phyloP scores from a whole-genome alignment of 2,888 invertebrate species.

The Nematopogon swammerdamellus region DNA sequence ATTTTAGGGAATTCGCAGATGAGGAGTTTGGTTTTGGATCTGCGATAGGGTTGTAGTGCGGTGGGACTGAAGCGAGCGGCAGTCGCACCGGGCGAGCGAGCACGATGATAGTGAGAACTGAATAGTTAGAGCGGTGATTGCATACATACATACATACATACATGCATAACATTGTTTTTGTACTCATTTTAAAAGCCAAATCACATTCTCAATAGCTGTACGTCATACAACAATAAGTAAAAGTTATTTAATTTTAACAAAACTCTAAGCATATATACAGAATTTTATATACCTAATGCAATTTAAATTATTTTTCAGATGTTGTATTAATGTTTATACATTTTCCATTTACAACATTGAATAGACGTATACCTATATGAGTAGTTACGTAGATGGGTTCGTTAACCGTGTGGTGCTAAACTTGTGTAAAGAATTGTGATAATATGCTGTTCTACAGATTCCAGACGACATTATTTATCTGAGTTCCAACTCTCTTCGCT shows the following conservation, averaged over 20 bases:
- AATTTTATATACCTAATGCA: constrained; percentile 44
- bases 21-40: background rate
- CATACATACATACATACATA: too few relatives aligned
- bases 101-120: too few relatives aligned
- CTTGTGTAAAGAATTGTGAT: constrained; percentile 55
- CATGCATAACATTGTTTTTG: constrained; percentile 1
- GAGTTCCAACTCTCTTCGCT: too few relatives aligned
- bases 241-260: constrained; percentile 54
- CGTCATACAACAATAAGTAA: constrained; percentile 44
- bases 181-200: constrained; percentile 29
- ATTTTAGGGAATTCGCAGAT: constrained; percentile 25
- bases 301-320: constrained; percentile 53
- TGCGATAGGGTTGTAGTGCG: background rate
- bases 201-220: constrained; percentile 46
- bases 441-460: constrained; percentile 48
- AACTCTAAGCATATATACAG: constrained; percentile 30
- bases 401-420: constrained; percentile 55
- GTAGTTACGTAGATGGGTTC: constrained; percentile 50
- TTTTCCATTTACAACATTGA: constrained; percentile 50
- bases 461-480: constrained; percentile 31
- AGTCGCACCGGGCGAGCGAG: too few relatives aligned
- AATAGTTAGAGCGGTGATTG: too few relatives aligned
- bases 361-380: constrained; percentile 36
- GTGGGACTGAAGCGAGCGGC: too few relatives aligned
- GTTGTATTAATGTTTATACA: constrained; percentile 50